Conservation (phyloP, 2,797 vertebrate species). For the Xiphophorus birchmanni region DNA sequence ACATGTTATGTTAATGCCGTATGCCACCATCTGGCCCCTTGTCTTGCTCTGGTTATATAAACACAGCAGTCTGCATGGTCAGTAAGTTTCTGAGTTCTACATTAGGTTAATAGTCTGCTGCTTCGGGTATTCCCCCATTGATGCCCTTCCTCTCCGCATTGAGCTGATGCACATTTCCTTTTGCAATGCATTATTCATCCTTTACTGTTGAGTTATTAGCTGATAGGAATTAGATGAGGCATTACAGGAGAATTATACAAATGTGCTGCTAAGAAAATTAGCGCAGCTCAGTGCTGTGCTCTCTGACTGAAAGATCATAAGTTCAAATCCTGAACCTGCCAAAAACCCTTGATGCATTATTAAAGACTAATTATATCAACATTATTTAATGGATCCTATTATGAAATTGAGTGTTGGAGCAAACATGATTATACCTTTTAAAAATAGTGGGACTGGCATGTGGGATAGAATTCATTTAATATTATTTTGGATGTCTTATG, state of each 20-base stretch:
- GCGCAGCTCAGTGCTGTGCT: not conserved
- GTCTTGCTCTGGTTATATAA: conserved; percentile 56
- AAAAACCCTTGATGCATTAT: conserved; percentile 21
- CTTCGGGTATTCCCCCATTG: conserved; percentile 16
- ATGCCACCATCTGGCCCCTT: conserved; percentile 41
- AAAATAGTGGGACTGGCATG: conserved; percentile 18
- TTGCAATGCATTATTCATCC: conserved; percentile 51
- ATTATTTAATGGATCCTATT: conserved; percentile 26
- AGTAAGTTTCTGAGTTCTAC: conserved; percentile 52
- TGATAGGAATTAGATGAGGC: conserved; percentile 37
- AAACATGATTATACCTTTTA: conserved; percentile 5
- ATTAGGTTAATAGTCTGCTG: conserved; percentile 49
- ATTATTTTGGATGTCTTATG: not conserved
- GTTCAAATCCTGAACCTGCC: conserved; percentile 20
- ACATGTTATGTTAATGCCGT: conserved; percentile 49
- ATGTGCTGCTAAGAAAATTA: conserved; percentile 4
- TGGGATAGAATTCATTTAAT: not conserved
- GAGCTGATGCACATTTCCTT: conserved; percentile 38
- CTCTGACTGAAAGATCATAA: conserved; percentile 15
- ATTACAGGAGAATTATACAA: conserved; percentile 22
- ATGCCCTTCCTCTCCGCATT: conserved; percentile 27
- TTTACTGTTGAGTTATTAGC: conserved; percentile 26
- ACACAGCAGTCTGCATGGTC: conserved; percentile 53
- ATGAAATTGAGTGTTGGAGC: conserved; percentile 14
- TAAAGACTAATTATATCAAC: conserved; percentile 16